phyloP scores from a whole-genome alignment of 2,113 vertebrate genomes.

The Eubucco bourcierii region DNA sequence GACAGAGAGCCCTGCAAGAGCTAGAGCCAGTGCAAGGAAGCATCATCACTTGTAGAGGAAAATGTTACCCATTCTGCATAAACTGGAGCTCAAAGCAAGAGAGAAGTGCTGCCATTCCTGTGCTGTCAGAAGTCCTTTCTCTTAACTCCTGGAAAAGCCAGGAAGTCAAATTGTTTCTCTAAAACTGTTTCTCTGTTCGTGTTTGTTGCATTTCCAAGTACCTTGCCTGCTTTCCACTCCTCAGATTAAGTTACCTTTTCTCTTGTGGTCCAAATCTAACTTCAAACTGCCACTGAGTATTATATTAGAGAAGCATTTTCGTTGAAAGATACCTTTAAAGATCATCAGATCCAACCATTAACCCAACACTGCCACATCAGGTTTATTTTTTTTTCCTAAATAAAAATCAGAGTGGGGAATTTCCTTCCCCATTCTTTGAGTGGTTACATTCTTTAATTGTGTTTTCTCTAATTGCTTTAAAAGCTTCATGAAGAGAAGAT shows the following conservation, averaged over 20 bases:
- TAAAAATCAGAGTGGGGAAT: neutral
- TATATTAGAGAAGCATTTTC: neutral
- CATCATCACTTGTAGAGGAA: neutral
- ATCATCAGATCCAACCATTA: too few species aligned
- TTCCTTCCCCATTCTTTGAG: neutral
- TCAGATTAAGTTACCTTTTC: neutral
- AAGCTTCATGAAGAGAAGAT: neutral
- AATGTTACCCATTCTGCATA: neutral
- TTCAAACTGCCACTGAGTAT: neutral
- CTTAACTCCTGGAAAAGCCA: neutral
- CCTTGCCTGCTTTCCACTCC: neutral
- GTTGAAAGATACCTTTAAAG: too few species aligned
- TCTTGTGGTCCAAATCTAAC: neutral
- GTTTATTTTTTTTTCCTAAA: neutral
- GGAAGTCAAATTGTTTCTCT: neutral
- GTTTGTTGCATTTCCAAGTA: neutral
- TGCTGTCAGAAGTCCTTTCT: neutral
- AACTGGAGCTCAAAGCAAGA: neutral
- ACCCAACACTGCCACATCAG: too few species aligned
- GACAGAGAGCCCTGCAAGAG: fast-evolving
- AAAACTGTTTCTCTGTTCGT: neutral
- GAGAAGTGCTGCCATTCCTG: neutral
- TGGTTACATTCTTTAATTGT: neutral
- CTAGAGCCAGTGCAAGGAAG: fast-evolving
- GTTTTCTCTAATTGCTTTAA: neutral